Evolutionary conservation across 2,888 invertebrate species (phyloP).

Genomic region (Caenorhabditis plicata): DNA sequence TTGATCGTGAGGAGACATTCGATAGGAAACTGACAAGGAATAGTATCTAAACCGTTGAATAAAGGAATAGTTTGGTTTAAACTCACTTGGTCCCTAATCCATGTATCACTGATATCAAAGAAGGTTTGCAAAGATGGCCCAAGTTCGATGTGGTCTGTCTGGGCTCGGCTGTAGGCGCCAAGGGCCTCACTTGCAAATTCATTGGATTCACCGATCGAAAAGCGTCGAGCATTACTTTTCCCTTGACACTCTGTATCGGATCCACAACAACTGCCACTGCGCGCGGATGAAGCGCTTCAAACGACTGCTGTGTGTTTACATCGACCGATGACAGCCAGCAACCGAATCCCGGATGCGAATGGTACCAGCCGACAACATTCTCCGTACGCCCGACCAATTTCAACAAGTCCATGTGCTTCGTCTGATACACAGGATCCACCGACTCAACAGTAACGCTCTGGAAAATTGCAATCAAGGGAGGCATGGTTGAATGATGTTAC

Average conservation of each 20-base stretch:
- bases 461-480: too few species aligned
- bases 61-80: background rate
- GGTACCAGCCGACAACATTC: constrained; percentile 71
- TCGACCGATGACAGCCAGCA: constrained; percentile 98
- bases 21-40: constrained; percentile 47
- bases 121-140: constrained; percentile 40
- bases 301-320: constrained; percentile 68
- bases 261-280: constrained; percentile 99
- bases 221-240: constrained; percentile 68
- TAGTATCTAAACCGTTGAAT: constrained; percentile 35
- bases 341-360: constrained; percentile 99
- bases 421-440: constrained; percentile 50
- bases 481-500: too few species aligned
- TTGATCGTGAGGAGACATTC: constrained; percentile 43
- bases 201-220: constrained; percentile 49
- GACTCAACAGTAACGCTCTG: constrained; percentile 50
- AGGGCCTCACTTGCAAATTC: constrained; percentile 17
- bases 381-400: constrained; percentile 40
- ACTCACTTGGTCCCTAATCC: constrained; percentile 41
- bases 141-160: constrained; percentile 42
- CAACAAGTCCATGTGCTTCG: constrained; percentile 42
- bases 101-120: constrained; percentile 41
- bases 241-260: constrained; percentile 98
- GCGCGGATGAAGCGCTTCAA: constrained; percentile 83
- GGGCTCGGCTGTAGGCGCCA: constrained; percentile 52